phyloP scores from a whole-genome alignment of 2,113 vertebrate species.

The Syngnathoides biaculeatus region DNA sequence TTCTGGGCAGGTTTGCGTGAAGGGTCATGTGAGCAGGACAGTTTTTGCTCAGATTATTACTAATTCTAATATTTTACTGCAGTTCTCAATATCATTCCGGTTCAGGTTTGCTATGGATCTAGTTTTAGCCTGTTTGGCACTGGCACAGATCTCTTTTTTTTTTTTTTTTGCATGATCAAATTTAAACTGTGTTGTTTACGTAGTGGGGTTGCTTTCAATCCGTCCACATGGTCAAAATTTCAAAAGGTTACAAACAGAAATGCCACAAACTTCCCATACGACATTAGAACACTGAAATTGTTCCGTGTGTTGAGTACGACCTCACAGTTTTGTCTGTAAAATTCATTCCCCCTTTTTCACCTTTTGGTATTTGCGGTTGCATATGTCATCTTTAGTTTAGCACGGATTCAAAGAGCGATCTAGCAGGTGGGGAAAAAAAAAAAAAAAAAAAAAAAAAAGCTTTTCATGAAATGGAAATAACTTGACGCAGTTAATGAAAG shows the following conservation, averaged over 20 bases:
- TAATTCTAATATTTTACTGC: background rate
- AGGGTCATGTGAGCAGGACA: background rate
- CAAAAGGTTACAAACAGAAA: no score
- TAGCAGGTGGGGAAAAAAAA: no score
- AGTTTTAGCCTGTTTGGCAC: no score
- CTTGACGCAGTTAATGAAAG: slow-evolving; percentile 3
- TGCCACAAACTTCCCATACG: background rate
- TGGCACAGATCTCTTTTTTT: no score
- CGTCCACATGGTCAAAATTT: no score
- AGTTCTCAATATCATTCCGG: background rate
- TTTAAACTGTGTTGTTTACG: no score
- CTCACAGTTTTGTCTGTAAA: background rate
- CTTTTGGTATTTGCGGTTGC: slow-evolving; percentile 5
- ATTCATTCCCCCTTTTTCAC: no score
- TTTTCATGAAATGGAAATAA: slow-evolving; percentile 32
- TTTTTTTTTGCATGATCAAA: no score
- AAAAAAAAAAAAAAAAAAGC: slow-evolving; percentile 16
- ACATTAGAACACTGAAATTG: background rate
- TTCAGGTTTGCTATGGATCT: no score
- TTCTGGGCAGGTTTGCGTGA: background rate
- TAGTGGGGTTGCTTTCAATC: no score
- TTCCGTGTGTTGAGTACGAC: background rate
- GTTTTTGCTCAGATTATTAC: background rate
- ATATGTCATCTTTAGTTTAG: slow-evolving; percentile 14
- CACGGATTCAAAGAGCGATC: slow-evolving; percentile 1